These are phyloP conservation scores for Trachelus troglodyta DNA, from an alignment of 2,888 invertebrate genomes.

Conservation along the genomic window DNA sequence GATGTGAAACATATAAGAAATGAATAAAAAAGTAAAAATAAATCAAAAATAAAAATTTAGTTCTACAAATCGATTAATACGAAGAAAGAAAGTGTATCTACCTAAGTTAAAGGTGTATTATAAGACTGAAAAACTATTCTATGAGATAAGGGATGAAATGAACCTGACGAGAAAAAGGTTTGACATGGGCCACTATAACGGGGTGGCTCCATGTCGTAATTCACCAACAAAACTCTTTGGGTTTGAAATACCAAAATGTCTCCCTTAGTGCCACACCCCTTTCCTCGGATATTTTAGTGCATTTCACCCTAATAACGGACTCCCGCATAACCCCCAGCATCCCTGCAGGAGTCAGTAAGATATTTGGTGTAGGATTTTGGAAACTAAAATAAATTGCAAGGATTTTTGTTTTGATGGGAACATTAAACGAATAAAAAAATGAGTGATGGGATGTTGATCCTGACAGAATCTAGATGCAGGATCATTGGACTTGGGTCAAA, in stretches of 20 bases:
- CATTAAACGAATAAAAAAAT: background rate
- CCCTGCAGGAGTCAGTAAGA: background rate
- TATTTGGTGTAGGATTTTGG: background rate
- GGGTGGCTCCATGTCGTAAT: conserved; percentile 43
- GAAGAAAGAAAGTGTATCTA: background rate
- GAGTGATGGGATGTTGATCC: background rate
- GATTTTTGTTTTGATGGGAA: background rate
- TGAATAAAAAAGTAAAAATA: background rate
- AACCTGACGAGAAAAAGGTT: conserved; percentile 34
- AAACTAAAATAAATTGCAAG: conserved; percentile 17
- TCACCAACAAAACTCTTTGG: conserved; percentile 45
- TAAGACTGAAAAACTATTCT: background rate
- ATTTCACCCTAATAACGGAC: conserved; percentile 8
- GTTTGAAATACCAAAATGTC: conserved; percentile 36
- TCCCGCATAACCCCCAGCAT: background rate
- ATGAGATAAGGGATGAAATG: background rate
- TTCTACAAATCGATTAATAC: background rate
- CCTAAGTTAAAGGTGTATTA: background rate
- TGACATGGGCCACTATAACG: conserved; percentile 52
- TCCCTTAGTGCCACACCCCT: conserved; percentile 30
- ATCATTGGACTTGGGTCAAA: background rate
- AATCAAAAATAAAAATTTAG: background rate
- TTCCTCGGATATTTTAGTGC: conserved; percentile 17
- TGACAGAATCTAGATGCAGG: background rate
- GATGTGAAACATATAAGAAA: background rate